Evolutionary conservation across 1,140 invertebrate species (phyloP).

Genomic region (Dermatophagoides farinae): DNA sequence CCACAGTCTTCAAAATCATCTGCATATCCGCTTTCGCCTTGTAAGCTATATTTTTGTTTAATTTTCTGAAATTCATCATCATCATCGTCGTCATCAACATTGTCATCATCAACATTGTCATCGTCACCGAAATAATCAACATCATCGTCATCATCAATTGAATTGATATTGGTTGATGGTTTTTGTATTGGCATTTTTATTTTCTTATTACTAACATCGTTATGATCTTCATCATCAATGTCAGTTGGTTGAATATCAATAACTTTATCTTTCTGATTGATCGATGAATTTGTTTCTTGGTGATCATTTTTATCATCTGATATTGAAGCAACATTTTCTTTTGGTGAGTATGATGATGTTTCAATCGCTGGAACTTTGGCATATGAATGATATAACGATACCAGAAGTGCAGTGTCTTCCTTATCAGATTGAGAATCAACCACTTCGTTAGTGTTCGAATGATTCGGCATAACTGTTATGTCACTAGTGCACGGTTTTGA

Average conservation of each 20-base stretch:
- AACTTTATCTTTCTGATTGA: neutral
- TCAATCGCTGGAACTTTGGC: neutral
- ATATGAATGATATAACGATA: neutral
- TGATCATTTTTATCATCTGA: neutral
- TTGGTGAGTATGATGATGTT: neutral
- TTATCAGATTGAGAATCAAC: neutral
- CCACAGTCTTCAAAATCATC: neutral
- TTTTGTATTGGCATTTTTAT: neutral
- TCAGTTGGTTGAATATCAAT: neutral
- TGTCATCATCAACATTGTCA: neutral
- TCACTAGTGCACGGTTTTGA: neutral
- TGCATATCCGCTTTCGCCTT: neutral
- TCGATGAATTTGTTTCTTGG: neutral
- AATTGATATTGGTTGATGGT: neutral
- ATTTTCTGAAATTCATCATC: neutral
- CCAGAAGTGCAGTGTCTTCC: neutral
- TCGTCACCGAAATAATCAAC: neutral
- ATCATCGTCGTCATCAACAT: neutral
- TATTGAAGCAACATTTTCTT: neutral
- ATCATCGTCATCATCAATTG: neutral
- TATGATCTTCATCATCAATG: neutral
- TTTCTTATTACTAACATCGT: neutral
- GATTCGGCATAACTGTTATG: neutral
- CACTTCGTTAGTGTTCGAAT: neutral
- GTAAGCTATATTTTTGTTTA: neutral